Evolutionary conservation across 2,113 vertebrate genomes (phyloP), one percentile per base, ranked within the genome.

Genomic region (Platysteira castanea): DNA sequence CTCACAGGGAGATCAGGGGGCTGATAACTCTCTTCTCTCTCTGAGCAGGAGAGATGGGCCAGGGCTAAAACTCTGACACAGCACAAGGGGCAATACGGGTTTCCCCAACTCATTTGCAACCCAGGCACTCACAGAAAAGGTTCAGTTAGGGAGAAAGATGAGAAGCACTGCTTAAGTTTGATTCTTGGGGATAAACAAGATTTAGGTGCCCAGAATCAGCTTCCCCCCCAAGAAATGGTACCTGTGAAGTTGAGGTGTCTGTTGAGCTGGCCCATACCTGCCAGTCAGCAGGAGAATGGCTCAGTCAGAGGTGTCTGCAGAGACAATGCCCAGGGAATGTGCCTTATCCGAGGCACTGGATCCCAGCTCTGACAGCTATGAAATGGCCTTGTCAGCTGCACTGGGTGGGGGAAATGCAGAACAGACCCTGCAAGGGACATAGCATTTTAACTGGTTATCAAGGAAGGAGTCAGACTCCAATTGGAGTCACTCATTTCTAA

Each of bases 181-280:
- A 23, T 59, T 85, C 70, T 21, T 3, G 4, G 11, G 4, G 26
- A 67, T 73, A 76, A 82, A 47, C 27, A 56, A 57, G 35, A 4
- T 50, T 61, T 74, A 44, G 20, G 12, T 49, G 44, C 28, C 23
- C 46, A 57, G 65, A 46, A 65, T 8, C 26, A 15, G 6, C 39
- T 56, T 23, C 0, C 15, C 15, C 10, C 5, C 0, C 1, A 4
- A 2, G 12, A 60, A 41, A 14, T 2, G 19, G 24, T 39, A 26
- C 13, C 59, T 52, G 30, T 75, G 61, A 60, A 20, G 41, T 4
- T 27, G 60, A 7, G 20, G 47, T 59, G 53, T 71, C 35, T 13
- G 4, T 10, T 57, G 79, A 23, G 57, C 37, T 65, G 80, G 10
- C 54, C 57, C 1, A 0, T n/a, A 4, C 27, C 46, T 73, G 49